Conservation (phyloP, 1,140 invertebrate genomes). For the Cherax quadricarinatus region DNA sequence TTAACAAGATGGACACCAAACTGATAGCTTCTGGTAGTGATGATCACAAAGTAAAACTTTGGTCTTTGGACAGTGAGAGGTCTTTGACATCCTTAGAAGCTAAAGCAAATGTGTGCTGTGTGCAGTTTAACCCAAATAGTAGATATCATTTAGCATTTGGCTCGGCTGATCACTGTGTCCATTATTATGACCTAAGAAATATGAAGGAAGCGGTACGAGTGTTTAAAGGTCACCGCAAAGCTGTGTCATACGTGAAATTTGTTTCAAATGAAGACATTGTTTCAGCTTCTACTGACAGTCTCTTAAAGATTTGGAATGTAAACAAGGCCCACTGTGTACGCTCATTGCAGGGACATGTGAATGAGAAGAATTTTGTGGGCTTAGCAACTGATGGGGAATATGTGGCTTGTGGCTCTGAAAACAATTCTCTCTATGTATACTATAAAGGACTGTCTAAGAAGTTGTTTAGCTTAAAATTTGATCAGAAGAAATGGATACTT, state of each 20-base stretch:
- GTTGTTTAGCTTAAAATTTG: constrained; percentile 92
- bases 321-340: constrained; percentile 87
- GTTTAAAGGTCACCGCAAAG: constrained; percentile 95
- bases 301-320: constrained; percentile 95
- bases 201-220: constrained; percentile 88
- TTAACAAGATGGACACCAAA: constrained; percentile 93
- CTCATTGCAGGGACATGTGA: constrained; percentile 94
- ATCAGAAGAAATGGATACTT: constrained; percentile 87
- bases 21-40: constrained; percentile 96
- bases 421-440: constrained; percentile 95
- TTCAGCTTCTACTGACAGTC: constrained; percentile 96
- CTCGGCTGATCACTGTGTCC: constrained; percentile 97
- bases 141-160: constrained; percentile 93
- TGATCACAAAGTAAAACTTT: constrained; percentile 95
- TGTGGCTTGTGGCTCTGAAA: constrained; percentile 96
- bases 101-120: constrained; percentile 97
- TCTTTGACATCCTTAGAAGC: constrained; percentile 92
- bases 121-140: constrained; percentile 95
- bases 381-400: constrained; percentile 97
- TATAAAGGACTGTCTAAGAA: constrained; percentile 94
- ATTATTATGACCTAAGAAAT: constrained; percentile 96
- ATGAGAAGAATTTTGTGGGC: constrained; percentile 98
- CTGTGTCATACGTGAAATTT: constrained; percentile 97
- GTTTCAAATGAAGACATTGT: constrained; percentile 92
- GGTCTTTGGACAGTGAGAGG: constrained; percentile 91